Evolutionary conservation across 2,113 vertebrate genomes (phyloP).

Genomic region (Athene noctua): DNA sequence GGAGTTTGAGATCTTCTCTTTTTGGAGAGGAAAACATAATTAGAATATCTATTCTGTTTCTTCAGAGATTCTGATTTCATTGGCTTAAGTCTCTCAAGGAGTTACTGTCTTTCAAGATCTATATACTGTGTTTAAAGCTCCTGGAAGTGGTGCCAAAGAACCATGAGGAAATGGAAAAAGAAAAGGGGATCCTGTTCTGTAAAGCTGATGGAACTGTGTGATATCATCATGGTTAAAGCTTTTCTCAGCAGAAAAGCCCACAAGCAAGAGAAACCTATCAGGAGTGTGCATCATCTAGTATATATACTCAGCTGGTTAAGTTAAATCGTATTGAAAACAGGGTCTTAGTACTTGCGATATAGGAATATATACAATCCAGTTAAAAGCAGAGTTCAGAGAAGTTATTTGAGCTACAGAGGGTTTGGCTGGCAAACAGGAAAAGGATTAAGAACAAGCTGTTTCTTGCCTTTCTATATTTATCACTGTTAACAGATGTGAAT

Average conservation of each 20-base stretch:
- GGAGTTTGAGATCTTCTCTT: slow-evolving; percentile 24
- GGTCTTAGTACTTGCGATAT: neutral
- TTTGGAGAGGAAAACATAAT: neutral
- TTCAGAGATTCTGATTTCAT: slow-evolving; percentile 51
- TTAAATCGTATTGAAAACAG: neutral
- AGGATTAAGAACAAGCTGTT: neutral
- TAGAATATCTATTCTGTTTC: neutral
- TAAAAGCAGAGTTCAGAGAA: neutral
- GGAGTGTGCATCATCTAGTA: neutral
- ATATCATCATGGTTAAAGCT: slow-evolving; percentile 15
- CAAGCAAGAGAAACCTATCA: neutral
- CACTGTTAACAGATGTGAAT: neutral
- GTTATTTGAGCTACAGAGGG: neutral
- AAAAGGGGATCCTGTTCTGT: neutral
- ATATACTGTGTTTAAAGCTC: slow-evolving; percentile 22
- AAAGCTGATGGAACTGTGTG: neutral
- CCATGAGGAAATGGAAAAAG: neutral
- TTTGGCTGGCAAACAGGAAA: neutral
- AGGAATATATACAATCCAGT: neutral
- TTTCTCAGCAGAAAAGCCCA: neutral
- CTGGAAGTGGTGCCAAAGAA: slow-evolving; percentile 48
- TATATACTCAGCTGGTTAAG: neutral
- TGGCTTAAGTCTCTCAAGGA: slow-evolving; percentile 19
- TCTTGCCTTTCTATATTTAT: slow-evolving; percentile 8
- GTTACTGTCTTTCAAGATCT: slow-evolving; percentile 48